Conservation (phyloP, 30 jellyfish, hydroid and myxozoan genomes). For the Phacellophora camtschatica region DNA sequence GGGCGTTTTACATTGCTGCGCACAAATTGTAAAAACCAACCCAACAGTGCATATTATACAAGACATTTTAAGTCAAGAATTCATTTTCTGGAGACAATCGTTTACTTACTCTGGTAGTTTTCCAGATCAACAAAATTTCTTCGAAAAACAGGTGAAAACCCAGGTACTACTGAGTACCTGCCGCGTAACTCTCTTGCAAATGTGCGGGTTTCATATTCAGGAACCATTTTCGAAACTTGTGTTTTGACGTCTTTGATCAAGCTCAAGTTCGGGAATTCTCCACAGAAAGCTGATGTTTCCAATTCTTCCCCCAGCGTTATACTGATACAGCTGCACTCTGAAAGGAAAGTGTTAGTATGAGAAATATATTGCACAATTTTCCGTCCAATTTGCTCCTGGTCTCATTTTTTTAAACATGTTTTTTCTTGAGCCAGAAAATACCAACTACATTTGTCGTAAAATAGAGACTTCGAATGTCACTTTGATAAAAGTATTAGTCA, state of each 20-base stretch:
- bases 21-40: neutral
- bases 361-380: neutral
- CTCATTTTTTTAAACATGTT: neutral
- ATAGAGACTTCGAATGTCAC: neutral
- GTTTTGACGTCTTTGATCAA: conserved; percentile 22
- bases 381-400: neutral
- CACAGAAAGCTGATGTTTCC: conserved; percentile 31
- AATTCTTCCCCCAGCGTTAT: conserved; percentile 26
- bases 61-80: neutral
- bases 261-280: neutral
- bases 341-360: neutral
- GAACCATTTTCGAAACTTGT: neutral
- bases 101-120: conserved; percentile 27
- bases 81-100: neutral
- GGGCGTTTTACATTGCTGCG: neutral
- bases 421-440: neutral
- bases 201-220: conserved; percentile 9
- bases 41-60: neutral
- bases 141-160: conserved; percentile 24
- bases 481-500: neutral
- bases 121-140: conserved; percentile 54
- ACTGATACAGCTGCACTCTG: conserved; percentile 30
- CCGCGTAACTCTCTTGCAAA: conserved; percentile 13
- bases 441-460: neutral
- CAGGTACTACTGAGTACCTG: conserved; percentile 20